Evolutionary conservation across 2,797 vertebrate genomes (phyloP).

Genomic region (Pipistrellus pipistrellus): DNA sequence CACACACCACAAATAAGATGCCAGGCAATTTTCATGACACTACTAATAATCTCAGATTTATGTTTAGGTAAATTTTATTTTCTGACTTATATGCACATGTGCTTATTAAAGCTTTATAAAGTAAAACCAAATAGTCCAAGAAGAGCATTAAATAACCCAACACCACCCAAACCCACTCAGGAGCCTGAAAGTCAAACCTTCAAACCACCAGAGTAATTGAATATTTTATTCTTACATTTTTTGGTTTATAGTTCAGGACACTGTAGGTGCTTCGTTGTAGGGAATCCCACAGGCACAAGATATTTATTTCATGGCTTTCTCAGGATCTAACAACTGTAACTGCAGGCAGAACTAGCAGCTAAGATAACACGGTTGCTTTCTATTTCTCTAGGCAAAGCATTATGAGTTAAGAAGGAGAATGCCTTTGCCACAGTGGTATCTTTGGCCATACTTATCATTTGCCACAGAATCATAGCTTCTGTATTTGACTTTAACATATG

Average conservation of each 20-base stretch:
- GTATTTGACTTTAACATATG: neutral
- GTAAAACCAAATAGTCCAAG: slow-evolving; percentile 54
- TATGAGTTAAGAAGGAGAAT: neutral
- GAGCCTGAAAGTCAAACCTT: neutral
- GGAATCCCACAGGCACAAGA: neutral
- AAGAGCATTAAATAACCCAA: neutral
- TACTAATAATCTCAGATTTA: slow-evolving; percentile 35
- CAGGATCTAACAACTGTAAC: neutral
- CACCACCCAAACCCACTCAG: neutral
- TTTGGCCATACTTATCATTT: neutral
- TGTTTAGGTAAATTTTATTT: slow-evolving; percentile 56
- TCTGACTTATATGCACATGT: slow-evolving; percentile 42
- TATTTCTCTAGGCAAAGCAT: neutral
- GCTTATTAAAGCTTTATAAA: slow-evolving; percentile 64
- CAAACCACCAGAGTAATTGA: neutral
- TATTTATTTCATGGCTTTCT: slow-evolving; percentile 17
- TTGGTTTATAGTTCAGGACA: neutral
- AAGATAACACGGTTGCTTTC: neutral
- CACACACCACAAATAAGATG: neutral
- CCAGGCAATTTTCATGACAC: slow-evolving; percentile 1
- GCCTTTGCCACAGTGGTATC: neutral
- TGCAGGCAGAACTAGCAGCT: neutral
- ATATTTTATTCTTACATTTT: neutral
- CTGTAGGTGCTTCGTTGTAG: neutral
- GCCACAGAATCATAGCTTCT: neutral